Base-by-base conservation (phyloP, 2,888 invertebrate genomes). In the Drosophila paracracens region DNA sequence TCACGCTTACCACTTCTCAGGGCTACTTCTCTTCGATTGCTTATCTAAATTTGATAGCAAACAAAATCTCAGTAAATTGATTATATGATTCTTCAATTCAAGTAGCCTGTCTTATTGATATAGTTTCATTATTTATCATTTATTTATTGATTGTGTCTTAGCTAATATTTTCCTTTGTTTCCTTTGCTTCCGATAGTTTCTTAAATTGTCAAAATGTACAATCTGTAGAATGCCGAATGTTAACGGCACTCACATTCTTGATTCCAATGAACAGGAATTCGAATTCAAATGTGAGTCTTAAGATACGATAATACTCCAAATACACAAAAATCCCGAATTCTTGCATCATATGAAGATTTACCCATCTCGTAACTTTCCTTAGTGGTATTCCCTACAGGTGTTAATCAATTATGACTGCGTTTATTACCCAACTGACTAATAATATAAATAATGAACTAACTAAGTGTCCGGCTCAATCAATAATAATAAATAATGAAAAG, bases 1-100 rank as follows among this genome's bases (percentile, higher is more conserved):
- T 46, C 35, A 35, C 52, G 59, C 31, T 36, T 8, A 25, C 18
- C 6, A 25, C 21, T 27, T 27, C 8, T 10, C n/a, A 48, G 3
- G 31, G 50, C 27, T 33, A 5, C 31, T 48, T 18, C 5, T 7
- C 29, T 18, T 27, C 43, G 65, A 40, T 61, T 62, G 43, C 52
- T 35, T 53, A 31, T 53, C 29, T 53, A 40, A 18, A 52, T 16
- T 33, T 60, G 60, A 51, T 50, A 36, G 29, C 16, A 18, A 18
- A 0, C 4, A 10, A 59, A 60, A 38, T 51, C 40, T 40, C 29
- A 31, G 18, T 35, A 21, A 36, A 36, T 43, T 59, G 71, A 60
- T 72, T 53, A 64, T 48, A 31, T 40, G 25, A 25, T 11, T 21
- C n/a, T n/a, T 13, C n/a, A 18, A 38, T 18, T 38, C 38, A 40